Evolutionary conservation across 2,113 vertebrate genomes (phyloP).

Genomic region (Oxyruncus cristatus): DNA sequence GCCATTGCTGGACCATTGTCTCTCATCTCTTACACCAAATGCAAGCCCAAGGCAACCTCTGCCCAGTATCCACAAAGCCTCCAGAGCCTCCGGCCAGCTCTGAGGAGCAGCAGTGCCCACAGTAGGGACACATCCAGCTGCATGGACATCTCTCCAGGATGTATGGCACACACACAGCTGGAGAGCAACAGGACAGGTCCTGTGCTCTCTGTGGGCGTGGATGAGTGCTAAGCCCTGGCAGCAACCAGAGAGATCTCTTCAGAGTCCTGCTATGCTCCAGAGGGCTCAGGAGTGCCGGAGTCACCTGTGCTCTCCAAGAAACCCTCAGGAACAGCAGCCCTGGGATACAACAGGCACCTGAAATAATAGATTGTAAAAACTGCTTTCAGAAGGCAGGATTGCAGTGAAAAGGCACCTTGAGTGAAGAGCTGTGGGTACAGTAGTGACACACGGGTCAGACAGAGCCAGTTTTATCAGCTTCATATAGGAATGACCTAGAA

Average conservation of each 20-base stretch:
- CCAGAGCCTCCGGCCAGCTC: background rate
- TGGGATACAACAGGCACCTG: background rate
- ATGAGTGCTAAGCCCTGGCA: background rate
- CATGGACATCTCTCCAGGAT: background rate
- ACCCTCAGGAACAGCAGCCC: background rate
- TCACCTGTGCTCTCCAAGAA: background rate
- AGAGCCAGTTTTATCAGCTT: slow-evolving; percentile 24
- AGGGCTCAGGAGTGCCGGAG: background rate
- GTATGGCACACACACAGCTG: fast-evolving
- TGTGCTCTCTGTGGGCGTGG: fast-evolving
- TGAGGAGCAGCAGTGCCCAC: background rate
- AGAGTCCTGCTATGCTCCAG: background rate
- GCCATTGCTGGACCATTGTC: background rate
- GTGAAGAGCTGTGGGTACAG: background rate
- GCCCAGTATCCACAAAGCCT: background rate
- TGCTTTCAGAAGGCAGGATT: background rate
- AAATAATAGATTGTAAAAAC: slow-evolving; percentile 50
- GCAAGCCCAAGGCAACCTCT: background rate
- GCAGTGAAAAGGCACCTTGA: slow-evolving; percentile 52
- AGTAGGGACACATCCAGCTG: background rate
- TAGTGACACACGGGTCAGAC: slow-evolving; percentile 24
- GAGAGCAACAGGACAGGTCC: background rate
- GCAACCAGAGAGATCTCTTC: background rate
- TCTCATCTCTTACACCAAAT: background rate
- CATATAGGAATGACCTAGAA: slow-evolving; percentile 42